Evolutionary conservation across 2,797 vertebrate genomes (phyloP).

Genomic region (Semaprochilodus insignis): DNA sequence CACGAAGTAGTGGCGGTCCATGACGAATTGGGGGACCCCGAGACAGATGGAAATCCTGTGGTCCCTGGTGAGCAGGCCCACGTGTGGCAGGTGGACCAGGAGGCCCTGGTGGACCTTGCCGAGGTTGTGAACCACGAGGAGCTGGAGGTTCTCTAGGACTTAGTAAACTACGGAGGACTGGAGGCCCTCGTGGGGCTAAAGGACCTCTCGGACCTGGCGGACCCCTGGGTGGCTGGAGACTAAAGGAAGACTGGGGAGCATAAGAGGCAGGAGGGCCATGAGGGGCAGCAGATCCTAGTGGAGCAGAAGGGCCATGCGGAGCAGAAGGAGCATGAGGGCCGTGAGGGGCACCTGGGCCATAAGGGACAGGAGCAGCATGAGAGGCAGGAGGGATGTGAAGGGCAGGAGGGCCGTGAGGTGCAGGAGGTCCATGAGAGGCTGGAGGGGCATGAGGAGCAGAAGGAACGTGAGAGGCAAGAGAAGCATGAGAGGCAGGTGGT

Average conservation of each 20-base stretch:
- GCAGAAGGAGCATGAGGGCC: background rate
- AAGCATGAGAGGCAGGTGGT: constrained; percentile 35
- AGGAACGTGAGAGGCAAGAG: constrained; percentile 45
- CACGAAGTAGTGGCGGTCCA: constrained; percentile 23
- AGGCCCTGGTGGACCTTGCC: constrained; percentile 3
- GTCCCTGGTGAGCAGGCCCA: constrained; percentile 44
- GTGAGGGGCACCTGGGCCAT: constrained; percentile 46
- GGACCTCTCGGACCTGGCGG: constrained; percentile 48
- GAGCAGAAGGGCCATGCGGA: constrained; percentile 46
- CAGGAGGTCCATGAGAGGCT: background rate
- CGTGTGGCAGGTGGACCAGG: background rate
- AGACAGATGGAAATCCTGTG: constrained; percentile 57
- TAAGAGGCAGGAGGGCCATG: background rate
- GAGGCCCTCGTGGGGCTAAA: background rate
- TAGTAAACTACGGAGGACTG: background rate
- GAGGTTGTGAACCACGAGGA: background rate
- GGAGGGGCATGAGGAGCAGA: constrained; percentile 1
- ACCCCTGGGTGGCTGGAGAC: constrained; percentile 2
- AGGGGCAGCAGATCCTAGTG: constrained; percentile 58
- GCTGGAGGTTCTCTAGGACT: background rate
- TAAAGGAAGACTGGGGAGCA: background rate
- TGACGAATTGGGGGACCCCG: constrained; percentile 49
- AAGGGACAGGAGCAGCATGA: background rate
- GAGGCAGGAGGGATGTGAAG: background rate
- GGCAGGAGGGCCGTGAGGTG: constrained; percentile 55